Evolutionary conservation across 2,113 vertebrate genomes (phyloP).

Genomic region (Taurulus bubalis): DNA sequence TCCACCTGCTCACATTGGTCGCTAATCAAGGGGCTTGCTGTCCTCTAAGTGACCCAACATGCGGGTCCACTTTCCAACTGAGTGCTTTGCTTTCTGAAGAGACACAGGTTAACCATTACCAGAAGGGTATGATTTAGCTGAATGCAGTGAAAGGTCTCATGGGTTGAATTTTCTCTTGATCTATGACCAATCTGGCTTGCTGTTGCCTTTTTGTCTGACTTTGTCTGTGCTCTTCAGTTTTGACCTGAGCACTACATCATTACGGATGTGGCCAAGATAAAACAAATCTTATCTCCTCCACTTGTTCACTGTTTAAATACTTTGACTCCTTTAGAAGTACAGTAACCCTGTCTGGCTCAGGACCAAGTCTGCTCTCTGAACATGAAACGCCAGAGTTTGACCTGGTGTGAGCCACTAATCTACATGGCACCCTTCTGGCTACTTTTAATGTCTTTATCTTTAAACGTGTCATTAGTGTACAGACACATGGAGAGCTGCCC

Average conservation of each 20-base stretch:
- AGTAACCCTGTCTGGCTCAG: slow-evolving; percentile 42
- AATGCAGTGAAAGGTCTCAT: slow-evolving; percentile 15
- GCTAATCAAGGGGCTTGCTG: background rate
- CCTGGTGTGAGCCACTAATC: background rate
- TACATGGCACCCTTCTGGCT: background rate
- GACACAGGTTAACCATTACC: slow-evolving; percentile 17
- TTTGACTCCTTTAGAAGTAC: slow-evolving; percentile 48
- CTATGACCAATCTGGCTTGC: slow-evolving; percentile 8
- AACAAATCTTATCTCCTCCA: slow-evolving; percentile 59
- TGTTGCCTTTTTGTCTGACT: slow-evolving; percentile 10
- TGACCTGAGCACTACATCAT: slow-evolving; percentile 39
- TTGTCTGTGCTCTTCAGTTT: slow-evolving; percentile 33
- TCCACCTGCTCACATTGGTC: background rate
- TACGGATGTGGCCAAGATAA: slow-evolving; percentile 57
- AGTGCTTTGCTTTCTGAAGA: slow-evolving; percentile 8
- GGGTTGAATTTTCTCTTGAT: slow-evolving; percentile 33
- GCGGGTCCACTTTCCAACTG: slow-evolving; percentile 6
- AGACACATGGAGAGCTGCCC: background rate
- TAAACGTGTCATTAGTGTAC: slow-evolving; percentile 1
- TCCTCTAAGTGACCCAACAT: slow-evolving; percentile 14
- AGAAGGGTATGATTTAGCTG: slow-evolving; percentile 35
- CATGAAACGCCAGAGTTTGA: slow-evolving; percentile 7
- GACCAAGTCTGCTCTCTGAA: slow-evolving; percentile 39
- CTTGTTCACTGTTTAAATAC: slow-evolving; percentile 51
- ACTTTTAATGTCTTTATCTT: slow-evolving; percentile 39